Conservation (phyloP, 2,113 vertebrate genomes). For the Callocephalon fimbriatum region DNA sequence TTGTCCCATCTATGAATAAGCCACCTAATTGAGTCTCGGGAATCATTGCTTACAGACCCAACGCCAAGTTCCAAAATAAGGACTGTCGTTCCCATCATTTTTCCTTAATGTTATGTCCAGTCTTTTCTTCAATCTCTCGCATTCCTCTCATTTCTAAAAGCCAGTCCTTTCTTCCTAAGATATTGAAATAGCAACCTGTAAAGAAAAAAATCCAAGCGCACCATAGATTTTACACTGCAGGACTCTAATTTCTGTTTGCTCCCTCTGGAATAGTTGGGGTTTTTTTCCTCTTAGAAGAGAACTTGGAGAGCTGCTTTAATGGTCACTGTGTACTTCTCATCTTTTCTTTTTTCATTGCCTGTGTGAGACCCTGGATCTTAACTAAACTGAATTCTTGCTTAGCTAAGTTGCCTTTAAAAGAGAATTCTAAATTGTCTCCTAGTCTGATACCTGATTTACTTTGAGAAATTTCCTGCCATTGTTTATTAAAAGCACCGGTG, state of each 20-base stretch:
- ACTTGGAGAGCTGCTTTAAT: neutral
- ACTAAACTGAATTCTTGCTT: neutral
- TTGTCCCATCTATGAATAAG: neutral
- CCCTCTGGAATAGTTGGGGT: neutral
- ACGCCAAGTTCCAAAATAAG: neutral
- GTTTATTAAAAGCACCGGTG: neutral
- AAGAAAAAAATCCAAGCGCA: neutral
- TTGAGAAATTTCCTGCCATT: neutral
- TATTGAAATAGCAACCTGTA: neutral
- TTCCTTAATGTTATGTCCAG: neutral
- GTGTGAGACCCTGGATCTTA: neutral
- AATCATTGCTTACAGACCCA: neutral
- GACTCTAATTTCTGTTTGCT: neutral
- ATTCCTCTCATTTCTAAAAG: neutral
- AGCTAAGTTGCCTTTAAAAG: neutral
- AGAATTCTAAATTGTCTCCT: neutral
- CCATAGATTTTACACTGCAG: neutral
- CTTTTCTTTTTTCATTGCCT: neutral
- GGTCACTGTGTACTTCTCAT: neutral
- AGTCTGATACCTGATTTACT: neutral
- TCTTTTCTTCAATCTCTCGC: neutral
- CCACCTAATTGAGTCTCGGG: neutral
- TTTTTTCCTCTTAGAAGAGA: neutral
- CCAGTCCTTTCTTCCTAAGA: neutral
- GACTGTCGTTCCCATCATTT: neutral